These are phyloP conservation scores for Capitulum mitella DNA, from an alignment of 2,888 invertebrate genomes.

Conservation along the genomic window DNA sequence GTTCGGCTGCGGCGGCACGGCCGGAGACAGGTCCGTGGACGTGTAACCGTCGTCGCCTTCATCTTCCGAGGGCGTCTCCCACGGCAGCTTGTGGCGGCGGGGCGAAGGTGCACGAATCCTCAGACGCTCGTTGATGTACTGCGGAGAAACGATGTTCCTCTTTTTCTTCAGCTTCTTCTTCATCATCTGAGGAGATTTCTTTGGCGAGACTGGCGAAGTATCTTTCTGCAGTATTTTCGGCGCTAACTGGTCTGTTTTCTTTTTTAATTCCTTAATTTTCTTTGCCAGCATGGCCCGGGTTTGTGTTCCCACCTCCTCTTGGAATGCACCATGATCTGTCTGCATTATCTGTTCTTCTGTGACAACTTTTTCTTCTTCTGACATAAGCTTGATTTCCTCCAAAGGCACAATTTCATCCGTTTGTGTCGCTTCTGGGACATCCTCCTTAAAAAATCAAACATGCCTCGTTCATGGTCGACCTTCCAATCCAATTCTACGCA, in stretches of 20 bases:
- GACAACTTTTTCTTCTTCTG: neutral
- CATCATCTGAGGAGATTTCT: neutral
- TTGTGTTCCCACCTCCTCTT: neutral
- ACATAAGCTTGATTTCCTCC: neutral
- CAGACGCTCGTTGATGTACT: slow-evolving; percentile 1
- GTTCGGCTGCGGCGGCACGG: slow-evolving; percentile 7
- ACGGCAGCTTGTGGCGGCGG: slow-evolving; percentile 1
- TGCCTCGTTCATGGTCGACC: too few relatives aligned
- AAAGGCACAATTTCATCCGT: neutral
- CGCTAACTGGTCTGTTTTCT: neutral
- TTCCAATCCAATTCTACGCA: too few relatives aligned
- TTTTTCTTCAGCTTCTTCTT: neutral
- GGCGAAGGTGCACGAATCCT: slow-evolving; percentile 7
- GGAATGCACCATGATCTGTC: neutral
- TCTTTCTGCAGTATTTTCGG: neutral
- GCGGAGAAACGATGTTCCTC: neutral
- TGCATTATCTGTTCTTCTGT: neutral
- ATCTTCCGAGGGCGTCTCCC: neutral
- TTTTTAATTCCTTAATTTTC: neutral
- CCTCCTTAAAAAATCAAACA: neutral
- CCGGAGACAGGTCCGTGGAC: neutral
- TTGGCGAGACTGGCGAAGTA: neutral
- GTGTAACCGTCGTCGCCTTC: slow-evolving; percentile 19
- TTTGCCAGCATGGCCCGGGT: neutral
- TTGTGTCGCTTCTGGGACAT: neutral